These are phyloP conservation scores for Leptodactylus fallax DNA, from an alignment of 2,797 vertebrate species.

Conservation along the genomic window DNA sequence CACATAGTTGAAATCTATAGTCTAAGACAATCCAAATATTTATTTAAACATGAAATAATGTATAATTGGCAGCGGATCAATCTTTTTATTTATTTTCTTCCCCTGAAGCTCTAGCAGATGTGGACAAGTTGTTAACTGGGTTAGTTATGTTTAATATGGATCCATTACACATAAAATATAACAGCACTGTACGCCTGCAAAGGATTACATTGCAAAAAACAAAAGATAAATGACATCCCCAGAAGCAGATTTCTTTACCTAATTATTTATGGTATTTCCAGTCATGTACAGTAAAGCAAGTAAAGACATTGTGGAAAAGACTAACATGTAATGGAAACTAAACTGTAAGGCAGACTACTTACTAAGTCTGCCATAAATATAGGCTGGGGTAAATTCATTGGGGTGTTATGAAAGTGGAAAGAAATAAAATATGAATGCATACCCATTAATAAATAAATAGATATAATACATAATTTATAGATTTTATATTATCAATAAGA, in stretches of 20 bases:
- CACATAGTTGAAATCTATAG: slow-evolving; percentile 50
- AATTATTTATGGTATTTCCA: neutral
- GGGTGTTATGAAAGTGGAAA: neutral
- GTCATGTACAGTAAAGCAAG: neutral
- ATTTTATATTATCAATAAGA: too few species aligned
- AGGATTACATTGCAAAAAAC: neutral
- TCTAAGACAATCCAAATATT: slow-evolving; percentile 58
- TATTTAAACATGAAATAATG: slow-evolving; percentile 56
- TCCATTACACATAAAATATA: slow-evolving; percentile 11
- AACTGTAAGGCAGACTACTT: neutral
- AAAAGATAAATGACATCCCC: neutral
- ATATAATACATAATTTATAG: too few species aligned
- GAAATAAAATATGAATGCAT: neutral
- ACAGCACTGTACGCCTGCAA: neutral
- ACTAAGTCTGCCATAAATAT: neutral
- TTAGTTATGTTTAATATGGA: slow-evolving; percentile 31
- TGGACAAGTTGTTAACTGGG: slow-evolving; percentile 34
- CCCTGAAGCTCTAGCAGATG: slow-evolving; percentile 40
- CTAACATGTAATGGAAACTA: neutral
- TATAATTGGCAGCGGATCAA: slow-evolving; percentile 50
- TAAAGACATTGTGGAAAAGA: neutral
- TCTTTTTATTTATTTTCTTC: slow-evolving; percentile 58
- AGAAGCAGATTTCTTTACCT: slow-evolving; percentile 25
- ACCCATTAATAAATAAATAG: too few species aligned
- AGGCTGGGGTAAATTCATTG: neutral